These are phyloP conservation scores for Caranx melampygus DNA, from an alignment of 2,113 vertebrate genomes.

Conservation along the genomic window DNA sequence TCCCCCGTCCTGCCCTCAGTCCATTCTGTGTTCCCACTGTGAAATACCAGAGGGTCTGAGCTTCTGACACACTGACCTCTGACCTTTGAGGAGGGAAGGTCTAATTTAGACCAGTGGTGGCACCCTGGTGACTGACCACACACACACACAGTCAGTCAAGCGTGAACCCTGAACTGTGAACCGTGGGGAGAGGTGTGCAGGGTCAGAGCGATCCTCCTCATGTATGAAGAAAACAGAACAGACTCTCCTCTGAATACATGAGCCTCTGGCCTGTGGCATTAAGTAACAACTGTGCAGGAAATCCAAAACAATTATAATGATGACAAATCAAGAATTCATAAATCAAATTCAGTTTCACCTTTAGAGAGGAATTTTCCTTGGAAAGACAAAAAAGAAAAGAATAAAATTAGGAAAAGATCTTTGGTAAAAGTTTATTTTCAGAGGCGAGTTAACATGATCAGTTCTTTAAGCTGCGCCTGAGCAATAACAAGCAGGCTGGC, in stretches of 20 bases:
- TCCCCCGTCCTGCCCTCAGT: conserved; percentile 2
- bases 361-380: no score
- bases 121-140: conserved; percentile 65
- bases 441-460: no score
- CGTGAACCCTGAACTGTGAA: conserved; percentile 55
- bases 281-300: no score
- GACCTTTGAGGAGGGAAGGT: conserved; percentile 63
- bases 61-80: conserved; percentile 63
- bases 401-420: no score
- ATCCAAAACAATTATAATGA: no score
- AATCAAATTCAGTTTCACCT: no score
- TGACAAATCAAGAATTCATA: no score
- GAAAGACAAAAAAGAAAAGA: no score
- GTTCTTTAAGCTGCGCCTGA: no score
- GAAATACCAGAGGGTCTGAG: conserved; percentile 73
- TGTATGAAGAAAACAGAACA: conserved; percentile 41
- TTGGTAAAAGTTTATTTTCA: no score
- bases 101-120: conserved; percentile 62
- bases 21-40: conserved; percentile 54
- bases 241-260: not conserved
- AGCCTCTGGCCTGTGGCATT: not conserved
- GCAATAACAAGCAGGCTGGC: no score
- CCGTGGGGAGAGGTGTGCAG: conserved; percentile 1
- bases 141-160: conserved; percentile 26
- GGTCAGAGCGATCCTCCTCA: conserved; percentile 30